Conservation (phyloP, 2,888 invertebrate species). For the Venusia cambrica region DNA sequence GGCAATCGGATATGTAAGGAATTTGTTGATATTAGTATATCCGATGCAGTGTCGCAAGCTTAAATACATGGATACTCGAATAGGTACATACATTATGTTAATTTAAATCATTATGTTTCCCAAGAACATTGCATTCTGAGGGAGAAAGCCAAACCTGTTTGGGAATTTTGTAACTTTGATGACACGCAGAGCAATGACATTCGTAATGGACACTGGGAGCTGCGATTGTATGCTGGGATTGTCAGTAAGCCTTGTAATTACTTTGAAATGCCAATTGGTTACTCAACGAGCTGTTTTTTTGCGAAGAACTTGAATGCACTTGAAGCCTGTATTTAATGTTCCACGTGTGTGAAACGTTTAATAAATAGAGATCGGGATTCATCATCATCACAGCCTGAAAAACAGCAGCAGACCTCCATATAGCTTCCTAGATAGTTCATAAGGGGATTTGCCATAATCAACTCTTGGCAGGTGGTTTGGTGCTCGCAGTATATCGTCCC, state of each 20-base stretch:
- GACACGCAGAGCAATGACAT: conserved; percentile 32
- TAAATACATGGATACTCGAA: conserved; percentile 23
- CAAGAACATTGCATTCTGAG: conserved; percentile 51
- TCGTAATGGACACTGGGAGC: conserved; percentile 23
- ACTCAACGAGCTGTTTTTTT: too few species aligned
- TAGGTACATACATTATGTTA: conserved; percentile 40
- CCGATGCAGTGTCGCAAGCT: conserved; percentile 26
- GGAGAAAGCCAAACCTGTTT: conserved; percentile 59
- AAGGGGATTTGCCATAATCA: too few species aligned
- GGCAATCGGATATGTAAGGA: not conserved
- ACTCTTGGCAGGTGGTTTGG: too few species aligned
- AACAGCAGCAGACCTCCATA: too few species aligned
- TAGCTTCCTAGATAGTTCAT: too few species aligned
- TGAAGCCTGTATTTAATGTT: too few species aligned
- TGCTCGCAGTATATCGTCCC: too few species aligned
- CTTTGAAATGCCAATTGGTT: conserved; percentile 25
- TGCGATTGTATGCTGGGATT: conserved; percentile 19
- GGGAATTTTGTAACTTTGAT: conserved; percentile 47
- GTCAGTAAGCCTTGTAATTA: conserved; percentile 26
- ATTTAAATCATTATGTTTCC: conserved; percentile 56
- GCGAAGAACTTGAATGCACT: too few species aligned
- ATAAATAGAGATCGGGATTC: too few species aligned
- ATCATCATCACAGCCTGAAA: too few species aligned
- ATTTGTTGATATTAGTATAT: conserved; percentile 14
- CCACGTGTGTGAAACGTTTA: too few species aligned